Conservation (phyloP, 2,113 vertebrate species). For the Chauna torquata region DNA sequence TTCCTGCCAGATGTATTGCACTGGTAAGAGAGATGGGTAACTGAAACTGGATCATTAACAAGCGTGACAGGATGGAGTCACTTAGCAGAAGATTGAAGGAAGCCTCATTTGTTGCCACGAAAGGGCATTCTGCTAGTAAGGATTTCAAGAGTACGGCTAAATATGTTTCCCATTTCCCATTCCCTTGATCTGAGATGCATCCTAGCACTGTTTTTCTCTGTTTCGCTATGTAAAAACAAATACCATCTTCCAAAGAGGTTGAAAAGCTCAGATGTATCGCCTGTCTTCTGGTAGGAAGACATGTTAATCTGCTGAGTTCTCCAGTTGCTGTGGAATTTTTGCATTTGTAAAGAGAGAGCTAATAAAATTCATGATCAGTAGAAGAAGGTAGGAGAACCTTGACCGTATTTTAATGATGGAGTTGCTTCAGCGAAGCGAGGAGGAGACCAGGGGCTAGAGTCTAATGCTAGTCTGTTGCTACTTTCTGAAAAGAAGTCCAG, state of each 20-base stretch:
- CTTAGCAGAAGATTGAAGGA: not conserved
- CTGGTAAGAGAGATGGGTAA: not conserved
- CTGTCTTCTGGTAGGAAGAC: not conserved
- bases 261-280: not conserved
- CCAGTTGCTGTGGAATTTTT: not conserved
- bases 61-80: not conserved
- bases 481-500: not conserved
- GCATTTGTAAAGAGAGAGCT: not conserved
- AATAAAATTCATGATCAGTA: not conserved
- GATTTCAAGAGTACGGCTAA: not conserved
- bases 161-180: not conserved
- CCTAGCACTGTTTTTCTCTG: not conserved
- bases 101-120: not conserved
- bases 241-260: not conserved
- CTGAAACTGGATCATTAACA: not conserved
- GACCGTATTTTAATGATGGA: not conserved
- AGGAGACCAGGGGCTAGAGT: not conserved
- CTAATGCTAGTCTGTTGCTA: not conserved
- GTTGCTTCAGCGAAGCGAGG: not conserved
- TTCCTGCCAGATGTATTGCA: constrained; percentile 7
- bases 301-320: not conserved
- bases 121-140: not conserved
- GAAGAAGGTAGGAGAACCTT: not conserved
- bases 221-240: not conserved
- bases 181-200: not conserved